Conservation (phyloP, 37 sponge, comb jelly and placozoan species). For the Chondrilla cf. caribensis region DNA sequence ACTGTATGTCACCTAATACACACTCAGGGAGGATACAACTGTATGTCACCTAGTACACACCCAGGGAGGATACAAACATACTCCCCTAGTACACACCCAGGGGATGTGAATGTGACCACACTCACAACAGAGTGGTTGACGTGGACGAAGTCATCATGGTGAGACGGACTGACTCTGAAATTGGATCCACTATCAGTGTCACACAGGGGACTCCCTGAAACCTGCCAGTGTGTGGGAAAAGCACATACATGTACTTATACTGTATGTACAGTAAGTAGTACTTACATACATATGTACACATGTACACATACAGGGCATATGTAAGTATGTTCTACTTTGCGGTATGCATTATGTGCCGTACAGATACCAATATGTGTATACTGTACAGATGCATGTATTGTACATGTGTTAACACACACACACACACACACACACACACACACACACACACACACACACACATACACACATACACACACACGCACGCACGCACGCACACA, state of each 20-base stretch:
- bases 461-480: not conserved
- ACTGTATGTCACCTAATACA: too few relatives aligned
- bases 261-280: not conserved
- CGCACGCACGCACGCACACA: not conserved
- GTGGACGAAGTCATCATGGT: too few relatives aligned
- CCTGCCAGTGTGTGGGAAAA: not conserved
- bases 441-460: not conserved
- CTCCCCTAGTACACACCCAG: too few relatives aligned
- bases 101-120: too few relatives aligned
- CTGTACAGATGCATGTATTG: not conserved
- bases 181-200: not conserved
- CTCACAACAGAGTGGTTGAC: too few relatives aligned
- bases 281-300: not conserved
- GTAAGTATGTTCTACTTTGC: too few relatives aligned
- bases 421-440: constrained; percentile 1
- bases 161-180: not conserved
- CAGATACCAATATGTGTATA: not conserved
- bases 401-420: not conserved
- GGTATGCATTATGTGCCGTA: not conserved
- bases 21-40: too few relatives aligned
- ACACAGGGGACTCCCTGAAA: not conserved
- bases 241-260: not conserved
- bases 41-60: too few relatives aligned
- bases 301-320: too few relatives aligned
- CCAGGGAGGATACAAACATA: too few relatives aligned